Evolutionary conservation across 2,888 invertebrate species (phyloP).

Genomic region (Tetranychus truncatus): DNA sequence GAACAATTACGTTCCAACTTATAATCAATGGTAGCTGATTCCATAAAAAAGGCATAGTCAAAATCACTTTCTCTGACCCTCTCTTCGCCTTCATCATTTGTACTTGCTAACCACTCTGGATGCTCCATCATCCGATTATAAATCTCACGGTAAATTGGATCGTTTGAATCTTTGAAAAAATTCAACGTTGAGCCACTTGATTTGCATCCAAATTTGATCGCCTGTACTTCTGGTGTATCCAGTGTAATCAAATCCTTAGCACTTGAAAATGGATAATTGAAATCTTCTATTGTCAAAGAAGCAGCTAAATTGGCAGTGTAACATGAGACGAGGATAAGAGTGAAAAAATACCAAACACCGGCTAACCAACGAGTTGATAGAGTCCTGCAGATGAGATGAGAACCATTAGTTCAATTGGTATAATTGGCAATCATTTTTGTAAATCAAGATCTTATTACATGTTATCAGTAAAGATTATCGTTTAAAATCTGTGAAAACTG

Average conservation of each 20-base stretch:
- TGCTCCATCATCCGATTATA: conserved; percentile 35
- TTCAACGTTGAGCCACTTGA: conserved; percentile 31
- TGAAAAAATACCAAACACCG: conserved; percentile 23
- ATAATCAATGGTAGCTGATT: conserved; percentile 37
- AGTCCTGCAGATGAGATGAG: conserved; percentile 34
- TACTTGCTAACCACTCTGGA: conserved; percentile 29
- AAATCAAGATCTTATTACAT: neutral
- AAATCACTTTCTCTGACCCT: conserved; percentile 35
- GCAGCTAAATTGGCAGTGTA: conserved; percentile 32
- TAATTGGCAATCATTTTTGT: no score
- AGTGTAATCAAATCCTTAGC: conserved; percentile 4
- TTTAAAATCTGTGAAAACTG: neutral
- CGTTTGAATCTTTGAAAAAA: conserved; percentile 35
- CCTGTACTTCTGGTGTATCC: neutral
- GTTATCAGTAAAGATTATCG: neutral
- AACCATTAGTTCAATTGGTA: neutral
- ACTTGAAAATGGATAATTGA: conserved; percentile 9
- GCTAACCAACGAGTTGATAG: conserved; percentile 31
- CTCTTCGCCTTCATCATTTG: conserved; percentile 47
- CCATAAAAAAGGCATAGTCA: conserved; percentile 39
- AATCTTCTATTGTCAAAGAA: conserved; percentile 35
- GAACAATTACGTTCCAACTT: conserved; percentile 36
- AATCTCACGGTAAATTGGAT: conserved; percentile 37
- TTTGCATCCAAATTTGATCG: conserved; percentile 20
- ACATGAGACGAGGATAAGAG: conserved; percentile 28